A percentile compares a stretch with the other conserved stretches of the same genome.
Evolutionary conservation across 1,140 invertebrate genomes (phyloP).

Genomic region (Dendroctonus ponderosae): DNA sequence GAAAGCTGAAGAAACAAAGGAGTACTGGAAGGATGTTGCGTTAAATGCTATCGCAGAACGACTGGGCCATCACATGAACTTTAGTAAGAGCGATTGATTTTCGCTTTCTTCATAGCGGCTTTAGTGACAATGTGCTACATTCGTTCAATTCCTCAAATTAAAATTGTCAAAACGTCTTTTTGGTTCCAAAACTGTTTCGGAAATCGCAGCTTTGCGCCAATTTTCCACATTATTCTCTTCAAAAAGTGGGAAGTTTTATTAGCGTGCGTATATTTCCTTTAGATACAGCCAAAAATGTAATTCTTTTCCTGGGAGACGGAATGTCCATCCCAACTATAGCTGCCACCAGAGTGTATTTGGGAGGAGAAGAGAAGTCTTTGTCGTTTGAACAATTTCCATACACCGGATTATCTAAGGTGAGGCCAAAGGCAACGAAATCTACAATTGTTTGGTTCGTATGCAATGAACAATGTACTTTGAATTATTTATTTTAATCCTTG

Average conservation of each 20-base stretch:
- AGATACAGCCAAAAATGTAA: slow-evolving; percentile 67
- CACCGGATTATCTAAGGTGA: slow-evolving; percentile 70
- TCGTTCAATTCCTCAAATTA: too few species aligned
- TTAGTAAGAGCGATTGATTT: slow-evolving; percentile 35
- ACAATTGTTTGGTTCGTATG: too few species aligned
- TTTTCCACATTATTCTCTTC: too few species aligned
- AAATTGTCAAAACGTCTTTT: too few species aligned
- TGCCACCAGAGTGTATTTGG: slow-evolving; percentile 67
- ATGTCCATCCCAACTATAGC: slow-evolving; percentile 76
- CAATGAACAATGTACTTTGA: too few species aligned
- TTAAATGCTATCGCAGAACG: slow-evolving; percentile 26
- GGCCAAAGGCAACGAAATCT: not conserved
- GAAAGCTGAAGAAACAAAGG: slow-evolving; percentile 29
- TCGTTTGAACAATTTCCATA: slow-evolving; percentile 77
- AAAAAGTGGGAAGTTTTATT: not conserved
- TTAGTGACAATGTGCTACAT: too few species aligned
- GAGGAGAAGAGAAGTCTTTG: slow-evolving; percentile 68
- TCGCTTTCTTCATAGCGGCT: too few species aligned
- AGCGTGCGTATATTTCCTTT: slow-evolving; percentile 11
- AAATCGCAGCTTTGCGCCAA: too few species aligned
- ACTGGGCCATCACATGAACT: slow-evolving; percentile 25
- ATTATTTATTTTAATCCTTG: too few species aligned
- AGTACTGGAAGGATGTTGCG: slow-evolving; percentile 35
- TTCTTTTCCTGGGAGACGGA: slow-evolving; percentile 78
- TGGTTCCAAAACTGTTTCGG: too few species aligned